A percentile compares a stretch with the other conserved stretches of the same genome.
phyloP scores from a whole-genome alignment of 2,888 invertebrate genomes.

The Microdon myrmicae region DNA sequence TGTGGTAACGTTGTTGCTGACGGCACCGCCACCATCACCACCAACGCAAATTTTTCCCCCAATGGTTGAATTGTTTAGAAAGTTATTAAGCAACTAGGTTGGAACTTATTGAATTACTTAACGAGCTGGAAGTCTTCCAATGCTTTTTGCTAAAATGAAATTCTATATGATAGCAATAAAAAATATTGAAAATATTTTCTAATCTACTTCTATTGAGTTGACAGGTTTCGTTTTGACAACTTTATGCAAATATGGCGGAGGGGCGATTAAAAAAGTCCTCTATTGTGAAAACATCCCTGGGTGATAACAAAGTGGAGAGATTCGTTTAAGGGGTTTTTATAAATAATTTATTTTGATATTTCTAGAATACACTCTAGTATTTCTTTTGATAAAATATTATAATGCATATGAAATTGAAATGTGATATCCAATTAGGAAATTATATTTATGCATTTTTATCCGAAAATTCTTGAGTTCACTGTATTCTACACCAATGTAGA shows the following conservation, averaged over 20 bases:
- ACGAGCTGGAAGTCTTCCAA: constrained; percentile 1
- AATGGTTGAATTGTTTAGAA: constrained; percentile 43
- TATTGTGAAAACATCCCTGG: too few species aligned
- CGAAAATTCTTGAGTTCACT: too few species aligned
- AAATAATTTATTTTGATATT: too few species aligned
- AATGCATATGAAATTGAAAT: too few species aligned
- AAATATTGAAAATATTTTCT: constrained; percentile 35
- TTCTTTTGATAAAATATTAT: too few species aligned
- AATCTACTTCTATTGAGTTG: constrained; percentile 35
- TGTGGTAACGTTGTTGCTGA: constrained; percentile 22
- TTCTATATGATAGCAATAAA: constrained; percentile 16
- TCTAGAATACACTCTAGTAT: too few species aligned
- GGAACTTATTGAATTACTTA: not conserved
- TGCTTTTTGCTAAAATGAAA: constrained; percentile 22
- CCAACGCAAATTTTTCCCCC: constrained; percentile 48
- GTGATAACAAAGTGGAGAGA: too few species aligned
- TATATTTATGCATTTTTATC: too few species aligned
- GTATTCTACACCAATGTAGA: too few species aligned
- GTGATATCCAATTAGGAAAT: too few species aligned
- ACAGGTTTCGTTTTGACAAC: constrained; percentile 49
- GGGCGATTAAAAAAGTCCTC: too few species aligned
- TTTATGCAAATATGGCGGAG: constrained; percentile 44
- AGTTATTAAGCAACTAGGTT: constrained; percentile 23
- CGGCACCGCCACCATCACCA: constrained; percentile 48
- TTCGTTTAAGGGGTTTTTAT: too few species aligned